These are phyloP conservation scores for Gouania willdenowi DNA, from an alignment of 2,797 vertebrate genomes.

Conservation along the genomic window DNA sequence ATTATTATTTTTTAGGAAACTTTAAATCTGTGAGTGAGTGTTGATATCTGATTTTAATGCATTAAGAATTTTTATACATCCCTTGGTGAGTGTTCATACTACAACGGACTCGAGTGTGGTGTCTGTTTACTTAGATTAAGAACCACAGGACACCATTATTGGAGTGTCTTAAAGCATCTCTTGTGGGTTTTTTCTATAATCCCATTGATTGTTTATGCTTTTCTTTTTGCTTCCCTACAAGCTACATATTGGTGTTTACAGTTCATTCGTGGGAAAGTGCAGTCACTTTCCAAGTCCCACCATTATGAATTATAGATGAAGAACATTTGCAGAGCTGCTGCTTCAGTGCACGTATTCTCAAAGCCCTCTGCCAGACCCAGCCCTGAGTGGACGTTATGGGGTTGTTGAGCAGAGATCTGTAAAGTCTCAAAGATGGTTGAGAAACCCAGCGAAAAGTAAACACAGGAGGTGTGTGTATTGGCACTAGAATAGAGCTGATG, in stretches of 20 bases:
- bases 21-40: no score
- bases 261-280: constrained; percentile 50
- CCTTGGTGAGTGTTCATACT: no score
- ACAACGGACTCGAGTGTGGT: no score
- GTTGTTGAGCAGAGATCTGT: not conserved
- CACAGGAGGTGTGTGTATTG: not conserved
- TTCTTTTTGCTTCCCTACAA: no score
- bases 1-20: no score
- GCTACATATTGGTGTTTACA: constrained; percentile 39
- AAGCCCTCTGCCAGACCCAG: constrained; percentile 11
- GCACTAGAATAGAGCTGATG: constrained; percentile 7
- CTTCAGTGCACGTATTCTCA: constrained; percentile 36
- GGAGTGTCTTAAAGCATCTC: no score
- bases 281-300: constrained; percentile 50
- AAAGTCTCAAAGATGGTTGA: constrained; percentile 4
- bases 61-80: no score
- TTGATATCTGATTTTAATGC: no score
- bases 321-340: constrained; percentile 55
- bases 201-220: no score
- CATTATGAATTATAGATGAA: constrained; percentile 74
- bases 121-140: no score
- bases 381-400: constrained; percentile 12
- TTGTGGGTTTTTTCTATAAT: no score
- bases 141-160: no score
- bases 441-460: not conserved